These are phyloP conservation scores for Prunella himalayana DNA, from an alignment of 2,113 vertebrate genomes.

Conservation along the genomic window DNA sequence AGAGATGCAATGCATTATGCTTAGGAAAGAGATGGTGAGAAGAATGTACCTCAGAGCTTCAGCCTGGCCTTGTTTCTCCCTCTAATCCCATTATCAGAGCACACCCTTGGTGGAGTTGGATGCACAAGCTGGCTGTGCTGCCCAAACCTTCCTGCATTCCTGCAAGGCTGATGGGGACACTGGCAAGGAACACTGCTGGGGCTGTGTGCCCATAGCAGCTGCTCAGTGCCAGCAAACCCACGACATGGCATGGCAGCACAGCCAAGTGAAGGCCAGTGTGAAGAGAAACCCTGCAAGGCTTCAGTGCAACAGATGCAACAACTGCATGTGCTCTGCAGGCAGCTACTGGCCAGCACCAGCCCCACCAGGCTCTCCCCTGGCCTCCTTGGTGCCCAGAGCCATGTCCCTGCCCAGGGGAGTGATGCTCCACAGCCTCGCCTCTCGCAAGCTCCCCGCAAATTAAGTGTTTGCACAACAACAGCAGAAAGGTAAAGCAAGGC, in stretches of 20 bases:
- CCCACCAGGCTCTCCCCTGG: neutral
- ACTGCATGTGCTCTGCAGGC: neutral
- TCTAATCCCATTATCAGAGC: neutral
- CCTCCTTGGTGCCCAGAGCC: accelerated
- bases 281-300: neutral
- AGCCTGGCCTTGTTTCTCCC: neutral
- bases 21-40: neutral
- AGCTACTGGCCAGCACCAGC: neutral
- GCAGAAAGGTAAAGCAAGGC: neutral
- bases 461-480: neutral
- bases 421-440: neutral
- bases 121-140: neutral
- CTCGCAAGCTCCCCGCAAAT: accelerated
- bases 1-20: neutral
- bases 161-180: no score
- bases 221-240: neutral
- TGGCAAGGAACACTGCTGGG: accelerated
- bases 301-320: neutral
- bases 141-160: neutral
- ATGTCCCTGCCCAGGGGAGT: neutral
- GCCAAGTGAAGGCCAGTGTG: accelerated
- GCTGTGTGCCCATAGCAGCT: neutral
- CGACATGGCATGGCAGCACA: accelerated
- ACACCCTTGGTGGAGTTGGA: accelerated
- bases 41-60: neutral